phyloP scores from a whole-genome alignment of 1,140 invertebrate species.

The Hylyphantes graminicola region DNA sequence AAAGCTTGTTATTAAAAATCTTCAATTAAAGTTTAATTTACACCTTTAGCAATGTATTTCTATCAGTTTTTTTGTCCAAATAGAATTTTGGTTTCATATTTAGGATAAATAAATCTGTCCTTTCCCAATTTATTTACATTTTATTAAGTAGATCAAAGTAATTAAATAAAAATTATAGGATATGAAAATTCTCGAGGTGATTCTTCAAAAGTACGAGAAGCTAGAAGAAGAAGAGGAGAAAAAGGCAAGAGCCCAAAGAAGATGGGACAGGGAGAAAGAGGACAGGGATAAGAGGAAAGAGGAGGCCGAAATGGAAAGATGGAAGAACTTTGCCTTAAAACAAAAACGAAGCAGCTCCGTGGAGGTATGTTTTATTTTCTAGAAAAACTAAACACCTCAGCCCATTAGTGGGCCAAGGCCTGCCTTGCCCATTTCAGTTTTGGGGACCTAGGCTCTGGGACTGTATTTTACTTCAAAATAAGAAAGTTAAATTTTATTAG shows the following conservation, averaged over 20 bases:
- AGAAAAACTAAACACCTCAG: not conserved
- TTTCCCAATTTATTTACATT: too few relatives aligned
- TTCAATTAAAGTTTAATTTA: too few relatives aligned
- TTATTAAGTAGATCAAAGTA: conserved; percentile 43
- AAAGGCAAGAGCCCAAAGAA: conserved; percentile 43
- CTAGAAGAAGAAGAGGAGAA: conserved; percentile 56
- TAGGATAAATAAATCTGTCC: too few relatives aligned
- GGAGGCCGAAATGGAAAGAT: conserved; percentile 53
- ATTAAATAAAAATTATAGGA: conserved; percentile 55
- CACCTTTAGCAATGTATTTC: too few relatives aligned
- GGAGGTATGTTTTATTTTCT: conserved; percentile 27
- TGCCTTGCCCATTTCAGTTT: too few relatives aligned
- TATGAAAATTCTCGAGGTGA: conserved; percentile 61
- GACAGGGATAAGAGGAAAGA: conserved; percentile 45
- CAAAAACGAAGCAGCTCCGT: conserved; percentile 53
- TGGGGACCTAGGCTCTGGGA: too few relatives aligned
- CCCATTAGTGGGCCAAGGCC: too few relatives aligned
- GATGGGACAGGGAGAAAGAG: conserved; percentile 58
- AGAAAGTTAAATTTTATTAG: not conserved
- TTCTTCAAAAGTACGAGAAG: conserved; percentile 61
- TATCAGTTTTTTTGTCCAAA: too few relatives aligned
- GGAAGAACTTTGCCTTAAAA: conserved; percentile 58
- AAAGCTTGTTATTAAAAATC: too few relatives aligned
- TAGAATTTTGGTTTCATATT: too few relatives aligned
- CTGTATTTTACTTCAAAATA: too few relatives aligned